These are phyloP conservation scores for Styela plicata DNA, from an alignment of 23 tunicate species.

Conservation along the genomic window DNA sequence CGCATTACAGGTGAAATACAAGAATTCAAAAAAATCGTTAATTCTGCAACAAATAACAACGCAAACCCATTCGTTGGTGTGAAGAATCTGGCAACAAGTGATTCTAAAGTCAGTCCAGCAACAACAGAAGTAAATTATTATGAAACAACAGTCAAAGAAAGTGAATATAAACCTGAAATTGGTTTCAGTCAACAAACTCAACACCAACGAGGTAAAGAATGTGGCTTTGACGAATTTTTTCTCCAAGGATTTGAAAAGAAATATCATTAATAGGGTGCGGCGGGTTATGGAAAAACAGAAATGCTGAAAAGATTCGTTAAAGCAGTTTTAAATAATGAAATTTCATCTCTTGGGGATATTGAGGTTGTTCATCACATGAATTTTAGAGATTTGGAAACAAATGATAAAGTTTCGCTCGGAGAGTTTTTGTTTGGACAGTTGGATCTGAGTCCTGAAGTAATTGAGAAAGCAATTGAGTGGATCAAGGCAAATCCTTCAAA, in stretches of 20 bases:
- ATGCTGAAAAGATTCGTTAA: background rate
- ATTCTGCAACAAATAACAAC: background rate
- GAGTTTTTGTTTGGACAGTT: background rate
- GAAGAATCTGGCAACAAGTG: background rate
- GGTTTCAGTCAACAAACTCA: background rate
- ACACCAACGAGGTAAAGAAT: background rate
- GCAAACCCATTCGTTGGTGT: background rate
- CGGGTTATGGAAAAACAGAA: slow-evolving; percentile 8
- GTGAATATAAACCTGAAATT: background rate
- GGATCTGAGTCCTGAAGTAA: background rate
- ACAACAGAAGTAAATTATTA: background rate
- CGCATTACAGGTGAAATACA: background rate
- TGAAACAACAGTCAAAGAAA: background rate
- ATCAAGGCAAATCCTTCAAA: background rate
- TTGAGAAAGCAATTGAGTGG: background rate
- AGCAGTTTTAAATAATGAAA: background rate
- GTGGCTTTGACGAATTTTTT: background rate
- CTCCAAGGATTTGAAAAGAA: too few relatives aligned
- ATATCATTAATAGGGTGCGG: too few relatives aligned
- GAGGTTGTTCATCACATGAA: background rate
- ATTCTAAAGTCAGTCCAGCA: background rate
- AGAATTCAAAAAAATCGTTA: background rate
- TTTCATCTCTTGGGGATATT: background rate
- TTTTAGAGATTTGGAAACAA: background rate
- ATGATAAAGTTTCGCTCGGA: background rate